Evolutionary conservation across 30 jellyfish, hydroid and myxozoan genomes (phyloP).

Genomic region (Cassiopea xamachana): DNA sequence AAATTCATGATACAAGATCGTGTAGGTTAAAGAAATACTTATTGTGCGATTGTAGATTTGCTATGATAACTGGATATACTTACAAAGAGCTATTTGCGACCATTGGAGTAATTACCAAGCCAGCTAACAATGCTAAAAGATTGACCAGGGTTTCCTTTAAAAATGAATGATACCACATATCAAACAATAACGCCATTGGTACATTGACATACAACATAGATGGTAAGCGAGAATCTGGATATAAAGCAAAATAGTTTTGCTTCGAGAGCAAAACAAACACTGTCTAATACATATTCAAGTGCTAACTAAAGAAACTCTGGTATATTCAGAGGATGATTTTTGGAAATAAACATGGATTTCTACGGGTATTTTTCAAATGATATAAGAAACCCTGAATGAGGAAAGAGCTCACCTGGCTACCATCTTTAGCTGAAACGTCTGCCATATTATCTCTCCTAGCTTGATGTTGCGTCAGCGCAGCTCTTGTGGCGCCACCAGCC

Average conservation of each 20-base stretch:
- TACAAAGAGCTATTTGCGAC: constrained; percentile 81
- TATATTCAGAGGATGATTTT: too few relatives aligned
- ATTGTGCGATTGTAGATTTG: neutral
- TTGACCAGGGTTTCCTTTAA: constrained; percentile 93
- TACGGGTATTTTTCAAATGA: too few relatives aligned
- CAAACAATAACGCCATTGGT: neutral
- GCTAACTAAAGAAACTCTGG: too few relatives aligned
- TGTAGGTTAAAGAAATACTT: too few relatives aligned
- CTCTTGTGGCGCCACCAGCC: constrained; percentile 99
- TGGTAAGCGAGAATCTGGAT: too few relatives aligned
- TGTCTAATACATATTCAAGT: too few relatives aligned
- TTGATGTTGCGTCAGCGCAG: constrained; percentile 96
- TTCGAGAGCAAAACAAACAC: too few relatives aligned
- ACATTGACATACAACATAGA: neutral
- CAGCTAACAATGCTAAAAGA: constrained; percentile 89
- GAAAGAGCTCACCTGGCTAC: constrained; percentile 84
- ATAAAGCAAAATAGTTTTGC: too few relatives aligned
- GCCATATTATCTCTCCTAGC: constrained; percentile 98
- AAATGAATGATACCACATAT: neutral
- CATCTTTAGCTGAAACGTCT: constrained; percentile 98
- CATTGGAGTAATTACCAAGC: constrained; percentile 85
- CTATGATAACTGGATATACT: neutral
- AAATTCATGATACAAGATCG: too few relatives aligned
- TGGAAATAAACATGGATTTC: too few relatives aligned
- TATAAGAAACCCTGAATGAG: too few relatives aligned